Conservation (phyloP, 2,888 invertebrate genomes). For the Cenopis cana region DNA sequence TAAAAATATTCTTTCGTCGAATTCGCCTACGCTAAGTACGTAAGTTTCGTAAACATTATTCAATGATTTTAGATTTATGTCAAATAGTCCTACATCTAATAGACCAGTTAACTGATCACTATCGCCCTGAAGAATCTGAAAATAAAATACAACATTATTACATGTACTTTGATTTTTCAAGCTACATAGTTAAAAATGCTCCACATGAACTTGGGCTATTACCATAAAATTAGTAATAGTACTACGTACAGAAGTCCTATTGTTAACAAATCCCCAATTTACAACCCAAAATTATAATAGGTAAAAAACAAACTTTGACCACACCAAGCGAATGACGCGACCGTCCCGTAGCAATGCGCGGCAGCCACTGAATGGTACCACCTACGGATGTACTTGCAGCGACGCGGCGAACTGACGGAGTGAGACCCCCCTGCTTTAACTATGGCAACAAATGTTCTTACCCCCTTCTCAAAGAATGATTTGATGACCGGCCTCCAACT, state of each 20-base stretch:
- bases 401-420: too few species aligned
- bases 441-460: constrained; percentile 59
- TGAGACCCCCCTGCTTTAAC: too few species aligned
- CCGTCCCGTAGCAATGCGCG: too few species aligned
- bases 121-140: constrained; percentile 90
- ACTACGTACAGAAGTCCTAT: too few species aligned
- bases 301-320: too few species aligned
- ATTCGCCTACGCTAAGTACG: constrained; percentile 95
- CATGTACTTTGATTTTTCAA: background rate
- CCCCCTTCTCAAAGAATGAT: constrained; percentile 89
- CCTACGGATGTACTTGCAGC: too few species aligned
- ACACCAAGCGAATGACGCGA: too few species aligned
- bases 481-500: constrained; percentile 92
- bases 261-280: too few species aligned
- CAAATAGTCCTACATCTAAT: constrained; percentile 92
- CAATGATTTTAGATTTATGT: constrained; percentile 93
- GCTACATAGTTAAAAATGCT: background rate
- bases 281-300: too few species aligned
- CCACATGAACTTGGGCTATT: background rate
- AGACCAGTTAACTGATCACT: constrained; percentile 89
- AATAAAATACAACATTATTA: constrained; percentile 47
- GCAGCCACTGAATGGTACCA: too few species aligned
- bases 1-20: constrained; percentile 98
- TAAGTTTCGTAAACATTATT: constrained; percentile 96
- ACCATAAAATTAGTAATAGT: too few species aligned